A percentile compares a stretch with the other conserved stretches of the same genome.
Conservation (phyloP, 2,888 invertebrate genomes). For the Cryptocephalus primarius region DNA sequence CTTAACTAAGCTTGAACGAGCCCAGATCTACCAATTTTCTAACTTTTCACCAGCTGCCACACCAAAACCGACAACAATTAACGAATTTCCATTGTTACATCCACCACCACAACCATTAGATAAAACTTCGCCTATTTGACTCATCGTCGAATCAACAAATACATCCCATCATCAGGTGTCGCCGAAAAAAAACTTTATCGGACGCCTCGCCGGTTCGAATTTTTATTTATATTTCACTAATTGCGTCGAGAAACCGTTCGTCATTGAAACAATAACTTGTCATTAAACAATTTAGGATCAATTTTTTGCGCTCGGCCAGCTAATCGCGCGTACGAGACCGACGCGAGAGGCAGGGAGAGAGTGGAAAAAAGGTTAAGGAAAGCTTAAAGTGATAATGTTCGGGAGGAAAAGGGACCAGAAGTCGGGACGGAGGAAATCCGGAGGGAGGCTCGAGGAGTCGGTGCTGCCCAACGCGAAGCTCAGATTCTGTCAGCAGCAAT, state of each 20-base stretch:
- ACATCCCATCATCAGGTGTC: too few species aligned
- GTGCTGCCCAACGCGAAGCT: constrained; percentile 39
- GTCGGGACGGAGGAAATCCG: constrained; percentile 13
- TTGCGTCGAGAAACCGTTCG: constrained; percentile 5
- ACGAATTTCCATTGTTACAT: too few species aligned
- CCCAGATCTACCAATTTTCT: too few species aligned
- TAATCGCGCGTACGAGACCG: background rate
- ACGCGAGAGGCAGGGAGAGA: too few species aligned
- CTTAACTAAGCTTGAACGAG: too few species aligned
- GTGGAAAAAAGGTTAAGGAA: background rate
- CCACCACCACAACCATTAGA: too few species aligned
- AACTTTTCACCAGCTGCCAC: too few species aligned
- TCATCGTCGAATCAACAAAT: too few species aligned
- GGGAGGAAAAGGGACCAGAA: constrained; percentile 11
- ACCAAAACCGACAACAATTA: too few species aligned
- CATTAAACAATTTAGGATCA: constrained; percentile 10
- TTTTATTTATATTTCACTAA: too few species aligned
- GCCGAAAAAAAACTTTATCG: constrained; percentile 8
- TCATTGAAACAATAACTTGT: constrained; percentile 14
- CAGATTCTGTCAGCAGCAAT: constrained; percentile 39
- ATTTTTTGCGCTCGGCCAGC: constrained; percentile 7
- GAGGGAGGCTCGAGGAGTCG: constrained; percentile 33
- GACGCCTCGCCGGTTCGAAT: background rate
- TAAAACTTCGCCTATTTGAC: too few species aligned
- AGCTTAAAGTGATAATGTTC: constrained; percentile 15